These are phyloP conservation scores for Diarsia brunnea DNA, from an alignment of 2,888 invertebrate species.

Conservation along the genomic window DNA sequence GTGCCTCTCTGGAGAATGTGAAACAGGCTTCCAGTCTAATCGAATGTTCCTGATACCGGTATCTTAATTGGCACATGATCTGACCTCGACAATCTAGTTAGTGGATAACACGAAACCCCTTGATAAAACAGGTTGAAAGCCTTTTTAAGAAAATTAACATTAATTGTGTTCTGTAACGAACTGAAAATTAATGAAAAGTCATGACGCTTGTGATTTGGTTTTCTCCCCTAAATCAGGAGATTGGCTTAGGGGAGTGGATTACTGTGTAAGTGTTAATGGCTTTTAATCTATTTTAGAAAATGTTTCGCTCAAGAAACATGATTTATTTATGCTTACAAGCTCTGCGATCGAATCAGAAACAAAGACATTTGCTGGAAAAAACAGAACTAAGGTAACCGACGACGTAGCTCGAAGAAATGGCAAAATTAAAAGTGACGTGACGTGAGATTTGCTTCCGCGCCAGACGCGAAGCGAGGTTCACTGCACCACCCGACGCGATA, in stretches of 20 bases:
- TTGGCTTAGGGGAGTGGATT: slow-evolving; percentile 26
- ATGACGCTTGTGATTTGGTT: slow-evolving; percentile 21
- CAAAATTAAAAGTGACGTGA: not conserved
- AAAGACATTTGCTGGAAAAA: too few relatives aligned
- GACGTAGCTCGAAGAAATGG: not conserved
- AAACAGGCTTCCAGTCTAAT: not conserved
- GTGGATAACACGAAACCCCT: not conserved
- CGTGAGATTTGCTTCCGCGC: too few relatives aligned
- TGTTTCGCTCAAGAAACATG: not conserved
- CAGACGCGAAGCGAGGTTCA: too few relatives aligned
- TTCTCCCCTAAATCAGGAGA: slow-evolving; percentile 11
- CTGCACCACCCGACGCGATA: too few relatives aligned
- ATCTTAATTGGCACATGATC: not conserved
- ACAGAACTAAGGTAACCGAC: not conserved
- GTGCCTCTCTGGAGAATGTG: not conserved
- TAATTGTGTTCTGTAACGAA: slow-evolving; percentile 6
- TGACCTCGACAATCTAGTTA: not conserved
- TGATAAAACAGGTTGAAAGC: not conserved
- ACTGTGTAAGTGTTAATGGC: slow-evolving; percentile 26
- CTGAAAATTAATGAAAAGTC: slow-evolving; percentile 23
- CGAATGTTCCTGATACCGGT: not conserved
- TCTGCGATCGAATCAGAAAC: not conserved
- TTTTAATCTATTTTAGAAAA: slow-evolving; percentile 22
- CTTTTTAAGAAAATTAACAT: slow-evolving; percentile 6
- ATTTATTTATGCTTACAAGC: slow-evolving; percentile 12